Evolutionary conservation across 2,888 invertebrate species (phyloP).

Genomic region (Agriotes lineatus): DNA sequence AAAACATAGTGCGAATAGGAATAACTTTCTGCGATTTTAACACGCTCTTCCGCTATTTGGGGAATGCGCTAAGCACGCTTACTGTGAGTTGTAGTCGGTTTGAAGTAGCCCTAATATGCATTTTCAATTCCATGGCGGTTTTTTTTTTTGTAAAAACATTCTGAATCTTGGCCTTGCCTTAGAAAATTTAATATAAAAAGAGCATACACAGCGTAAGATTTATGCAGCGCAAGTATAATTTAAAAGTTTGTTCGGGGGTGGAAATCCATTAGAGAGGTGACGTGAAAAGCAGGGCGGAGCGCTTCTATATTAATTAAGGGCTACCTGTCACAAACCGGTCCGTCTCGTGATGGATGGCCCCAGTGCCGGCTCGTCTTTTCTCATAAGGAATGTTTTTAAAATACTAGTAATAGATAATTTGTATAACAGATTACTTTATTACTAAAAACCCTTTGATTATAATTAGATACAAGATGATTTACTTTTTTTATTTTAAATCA

Average conservation of each 20-base stretch:
- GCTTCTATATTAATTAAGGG: slow-evolving; percentile 66
- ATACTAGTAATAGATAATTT: too few relatives aligned
- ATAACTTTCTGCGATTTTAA: slow-evolving; percentile 6
- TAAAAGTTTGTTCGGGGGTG: slow-evolving; percentile 63
- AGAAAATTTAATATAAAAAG: slow-evolving; percentile 45
- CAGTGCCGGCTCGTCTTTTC: slow-evolving; percentile 60
- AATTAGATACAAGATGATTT: too few relatives aligned
- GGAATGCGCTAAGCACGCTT: too few relatives aligned
- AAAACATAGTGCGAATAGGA: slow-evolving; percentile 20
- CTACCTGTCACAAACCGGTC: slow-evolving; percentile 64
- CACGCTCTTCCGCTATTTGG: too few relatives aligned
- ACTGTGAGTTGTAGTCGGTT: too few relatives aligned
- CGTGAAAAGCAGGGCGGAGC: slow-evolving; percentile 64
- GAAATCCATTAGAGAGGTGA: slow-evolving; percentile 64
- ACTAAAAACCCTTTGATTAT: too few relatives aligned
- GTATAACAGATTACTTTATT: too few relatives aligned
- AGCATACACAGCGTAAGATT: slow-evolving; percentile 56
- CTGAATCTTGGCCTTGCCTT: neutral
- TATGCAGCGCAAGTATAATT: slow-evolving; percentile 60
- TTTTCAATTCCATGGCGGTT: too few relatives aligned
- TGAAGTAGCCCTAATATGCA: too few relatives aligned
- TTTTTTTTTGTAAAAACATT: neutral
- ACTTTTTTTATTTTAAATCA: too few relatives aligned
- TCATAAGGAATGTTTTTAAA: too few relatives aligned
- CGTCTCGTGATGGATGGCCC: slow-evolving; percentile 64